Conservation (phyloP, 2,113 vertebrate genomes). For the Amphiprion ocellaris region DNA sequence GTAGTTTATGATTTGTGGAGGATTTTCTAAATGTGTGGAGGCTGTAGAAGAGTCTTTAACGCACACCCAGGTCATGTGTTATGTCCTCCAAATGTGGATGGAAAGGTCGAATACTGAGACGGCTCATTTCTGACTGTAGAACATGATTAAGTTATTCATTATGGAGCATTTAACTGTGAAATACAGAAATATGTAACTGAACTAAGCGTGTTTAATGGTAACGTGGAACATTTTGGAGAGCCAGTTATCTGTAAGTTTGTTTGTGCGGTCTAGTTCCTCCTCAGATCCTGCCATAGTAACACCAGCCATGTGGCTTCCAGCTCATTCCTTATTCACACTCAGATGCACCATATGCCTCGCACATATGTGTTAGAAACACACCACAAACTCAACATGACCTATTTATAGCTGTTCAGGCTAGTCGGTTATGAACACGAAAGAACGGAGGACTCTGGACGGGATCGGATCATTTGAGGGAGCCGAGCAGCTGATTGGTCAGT, state of each 20-base stretch:
- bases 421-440: background rate
- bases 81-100: too few species aligned
- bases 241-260: too few species aligned
- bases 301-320: background rate
- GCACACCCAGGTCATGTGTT: too few species aligned
- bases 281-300: background rate
- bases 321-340: constrained; percentile 48
- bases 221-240: too few species aligned
- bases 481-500: background rate
- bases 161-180: background rate
- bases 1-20: too few species aligned
- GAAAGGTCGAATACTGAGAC: too few species aligned
- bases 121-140: background rate
- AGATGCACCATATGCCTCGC: constrained; percentile 53
- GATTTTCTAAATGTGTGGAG: too few species aligned
- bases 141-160: background rate
- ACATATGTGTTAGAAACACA: constrained; percentile 54
- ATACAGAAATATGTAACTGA: background rate
- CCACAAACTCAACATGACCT: constrained; percentile 41
- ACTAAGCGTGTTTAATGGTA: too few species aligned
- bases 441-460: background rate
- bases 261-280: too few species aligned
- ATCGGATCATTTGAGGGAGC: background rate
- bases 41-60: too few species aligned
- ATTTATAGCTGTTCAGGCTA: constrained; percentile 25